phyloP scores from a whole-genome alignment of 2,113 vertebrate species.

The Osmerus eperlanus region DNA sequence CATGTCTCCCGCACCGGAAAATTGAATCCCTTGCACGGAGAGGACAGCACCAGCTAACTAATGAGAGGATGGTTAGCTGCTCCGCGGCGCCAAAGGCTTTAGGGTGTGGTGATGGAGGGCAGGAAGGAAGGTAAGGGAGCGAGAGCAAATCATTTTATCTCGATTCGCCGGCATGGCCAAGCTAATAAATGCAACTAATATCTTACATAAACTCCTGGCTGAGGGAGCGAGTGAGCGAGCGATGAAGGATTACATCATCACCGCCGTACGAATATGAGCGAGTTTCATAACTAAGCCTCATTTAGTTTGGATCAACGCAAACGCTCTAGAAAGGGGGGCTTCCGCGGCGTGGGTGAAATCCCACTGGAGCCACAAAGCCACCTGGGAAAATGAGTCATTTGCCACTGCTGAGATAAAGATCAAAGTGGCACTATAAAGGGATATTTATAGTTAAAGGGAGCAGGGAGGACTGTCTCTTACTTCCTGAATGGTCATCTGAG shows the following conservation, averaged over 20 bases:
- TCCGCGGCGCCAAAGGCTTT: neutral
- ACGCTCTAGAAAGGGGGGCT: neutral
- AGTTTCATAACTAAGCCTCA: too few species aligned
- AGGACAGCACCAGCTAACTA: slow-evolving; percentile 17
- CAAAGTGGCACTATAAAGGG: slow-evolving; percentile 8
- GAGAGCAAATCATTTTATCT: neutral
- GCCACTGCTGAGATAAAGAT: slow-evolving; percentile 5
- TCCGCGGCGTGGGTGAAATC: neutral
- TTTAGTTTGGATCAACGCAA: neutral
- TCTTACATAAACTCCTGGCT: neutral
- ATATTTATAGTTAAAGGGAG: neutral
- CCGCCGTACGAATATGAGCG: too few species aligned
- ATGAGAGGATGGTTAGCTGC: slow-evolving; percentile 31
- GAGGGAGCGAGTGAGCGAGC: neutral
- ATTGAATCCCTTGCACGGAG: slow-evolving; percentile 20
- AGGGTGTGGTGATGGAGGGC: neutral
- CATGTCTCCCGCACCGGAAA: slow-evolving; percentile 8
- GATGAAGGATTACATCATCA: neutral
- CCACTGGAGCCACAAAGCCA: neutral
- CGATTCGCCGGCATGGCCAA: neutral
- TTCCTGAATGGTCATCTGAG: neutral
- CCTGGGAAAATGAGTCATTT: slow-evolving; percentile 2
- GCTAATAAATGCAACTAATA: slow-evolving; percentile 3
- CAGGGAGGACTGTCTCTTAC: neutral
- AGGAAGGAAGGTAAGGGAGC: neutral